Evolutionary conservation across 2,113 vertebrate genomes (phyloP).

Genomic region (Beaufortia kweichowensis): DNA sequence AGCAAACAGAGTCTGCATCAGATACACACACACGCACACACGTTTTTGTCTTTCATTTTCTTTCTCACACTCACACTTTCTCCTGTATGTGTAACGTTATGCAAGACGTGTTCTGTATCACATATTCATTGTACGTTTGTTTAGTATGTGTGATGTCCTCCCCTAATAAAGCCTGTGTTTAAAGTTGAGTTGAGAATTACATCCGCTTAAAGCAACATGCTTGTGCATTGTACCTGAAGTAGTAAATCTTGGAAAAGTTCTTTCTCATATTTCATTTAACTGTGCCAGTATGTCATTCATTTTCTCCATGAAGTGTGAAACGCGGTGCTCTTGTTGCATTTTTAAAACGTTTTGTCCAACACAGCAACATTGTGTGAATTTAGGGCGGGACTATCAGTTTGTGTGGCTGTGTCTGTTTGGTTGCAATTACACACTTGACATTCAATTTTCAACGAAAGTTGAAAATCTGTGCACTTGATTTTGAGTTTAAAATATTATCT

Average conservation of each 20-base stretch:
- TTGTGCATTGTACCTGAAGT: not conserved
- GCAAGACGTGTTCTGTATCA: not conserved
- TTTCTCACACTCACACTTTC: slow-evolving; percentile 21
- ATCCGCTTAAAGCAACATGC: not conserved
- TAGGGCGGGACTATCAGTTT: too few species aligned
- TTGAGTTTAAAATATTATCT: too few species aligned
- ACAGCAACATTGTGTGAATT: too few species aligned
- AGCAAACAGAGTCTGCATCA: slow-evolving; percentile 67
- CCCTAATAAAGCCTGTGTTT: not conserved
- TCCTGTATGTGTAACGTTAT: slow-evolving; percentile 14
- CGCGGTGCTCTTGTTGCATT: too few species aligned
- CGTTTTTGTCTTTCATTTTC: not conserved
- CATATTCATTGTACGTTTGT: not conserved
- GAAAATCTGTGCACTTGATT: too few species aligned
- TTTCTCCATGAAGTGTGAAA: too few species aligned
- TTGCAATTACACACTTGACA: not conserved
- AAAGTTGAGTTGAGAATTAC: not conserved
- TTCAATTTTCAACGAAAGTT: not conserved
- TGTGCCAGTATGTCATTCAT: too few species aligned
- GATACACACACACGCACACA: slow-evolving; percentile 51
- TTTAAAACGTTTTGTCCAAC: too few species aligned
- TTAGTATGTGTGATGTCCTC: not conserved
- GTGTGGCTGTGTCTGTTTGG: too few species aligned
- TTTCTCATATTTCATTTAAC: not conserved
- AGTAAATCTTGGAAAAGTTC: not conserved